A percentile compares a stretch with the other conserved stretches of the same genome.
These are phyloP conservation scores for Oceanodroma leucorhoa DNA, from an alignment of 2,797 vertebrate species.

Conservation along the genomic window DNA sequence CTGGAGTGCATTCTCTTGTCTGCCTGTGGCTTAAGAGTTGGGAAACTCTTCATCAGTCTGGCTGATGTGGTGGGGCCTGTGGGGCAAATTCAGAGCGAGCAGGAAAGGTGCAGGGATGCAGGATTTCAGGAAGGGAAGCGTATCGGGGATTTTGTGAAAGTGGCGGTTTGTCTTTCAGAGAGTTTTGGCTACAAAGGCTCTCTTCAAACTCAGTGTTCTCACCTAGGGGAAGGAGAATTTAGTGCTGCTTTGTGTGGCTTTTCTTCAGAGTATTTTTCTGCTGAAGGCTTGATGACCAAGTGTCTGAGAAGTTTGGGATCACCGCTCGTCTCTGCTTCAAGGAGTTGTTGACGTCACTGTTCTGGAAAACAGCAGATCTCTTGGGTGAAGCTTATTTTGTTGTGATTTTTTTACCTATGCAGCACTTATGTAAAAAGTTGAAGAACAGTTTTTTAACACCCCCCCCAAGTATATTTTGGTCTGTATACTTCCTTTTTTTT, in stretches of 20 bases:
- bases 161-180: neutral
- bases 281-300: neutral
- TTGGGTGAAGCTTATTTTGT: neutral
- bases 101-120: neutral
- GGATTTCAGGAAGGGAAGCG: neutral
- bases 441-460: neutral
- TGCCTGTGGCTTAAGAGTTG: neutral
- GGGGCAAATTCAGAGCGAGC: rapidly evolving
- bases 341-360: neutral
- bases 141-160: neutral
- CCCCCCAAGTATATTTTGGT: neutral
- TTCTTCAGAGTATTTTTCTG: neutral
- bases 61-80: neutral
- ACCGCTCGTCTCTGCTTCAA: rapidly evolving
- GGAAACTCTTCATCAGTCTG: neutral
- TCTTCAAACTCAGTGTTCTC: neutral
- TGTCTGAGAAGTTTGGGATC: neutral
- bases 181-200: neutral
- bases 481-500: neutral
- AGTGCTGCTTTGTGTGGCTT: neutral
- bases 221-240: neutral
- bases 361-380: neutral
- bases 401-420: neutral
- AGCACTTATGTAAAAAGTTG: neutral
- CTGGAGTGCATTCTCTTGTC: rapidly evolving